Conservation (phyloP, 1,140 invertebrate species). For the Cyclargus thomasi region DNA sequence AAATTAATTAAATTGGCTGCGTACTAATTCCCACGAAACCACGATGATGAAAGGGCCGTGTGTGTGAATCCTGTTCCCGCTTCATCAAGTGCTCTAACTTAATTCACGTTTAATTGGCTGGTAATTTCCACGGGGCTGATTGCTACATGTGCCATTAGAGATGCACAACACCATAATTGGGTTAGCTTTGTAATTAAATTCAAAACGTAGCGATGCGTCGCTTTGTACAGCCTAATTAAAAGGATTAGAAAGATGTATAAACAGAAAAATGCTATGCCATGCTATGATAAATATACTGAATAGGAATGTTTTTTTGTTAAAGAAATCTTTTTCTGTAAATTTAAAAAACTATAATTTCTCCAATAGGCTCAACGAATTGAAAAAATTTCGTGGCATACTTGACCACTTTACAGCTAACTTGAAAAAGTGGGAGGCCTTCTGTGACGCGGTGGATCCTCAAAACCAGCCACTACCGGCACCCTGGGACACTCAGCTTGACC, state of each 20-base stretch:
- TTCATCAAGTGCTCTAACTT: not conserved
- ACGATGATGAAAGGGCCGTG: not conserved
- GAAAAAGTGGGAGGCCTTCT: conserved; percentile 83
- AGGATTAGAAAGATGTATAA: not conserved
- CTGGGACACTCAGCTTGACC: conserved; percentile 78
- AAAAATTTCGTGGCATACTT: conserved; percentile 77
- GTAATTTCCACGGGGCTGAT: not conserved
- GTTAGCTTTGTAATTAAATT: conserved; percentile 5
- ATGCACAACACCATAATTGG: not conserved
- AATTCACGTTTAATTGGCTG: conserved; percentile 1
- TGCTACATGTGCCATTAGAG: not conserved
- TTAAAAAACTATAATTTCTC: not conserved
- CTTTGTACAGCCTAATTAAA: not conserved
- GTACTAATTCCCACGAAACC: not conserved
- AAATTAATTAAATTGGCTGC: too few relatives aligned
- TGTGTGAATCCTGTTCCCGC: not conserved
- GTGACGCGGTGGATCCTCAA: conserved; percentile 84
- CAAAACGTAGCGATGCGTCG: conserved; percentile 13
- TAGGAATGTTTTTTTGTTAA: too few relatives aligned
- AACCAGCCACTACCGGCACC: conserved; percentile 79
- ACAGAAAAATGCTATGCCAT: too few relatives aligned
- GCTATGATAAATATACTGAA: too few relatives aligned
- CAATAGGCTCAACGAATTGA: conserved; percentile 63
- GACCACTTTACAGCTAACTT: conserved; percentile 77
- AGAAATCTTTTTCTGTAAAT: not conserved